Evolutionary conservation across 2,797 vertebrate genomes (phyloP), one percentile per base, ranked within the genome.

Genomic region (Mastacembelus armatus): DNA sequence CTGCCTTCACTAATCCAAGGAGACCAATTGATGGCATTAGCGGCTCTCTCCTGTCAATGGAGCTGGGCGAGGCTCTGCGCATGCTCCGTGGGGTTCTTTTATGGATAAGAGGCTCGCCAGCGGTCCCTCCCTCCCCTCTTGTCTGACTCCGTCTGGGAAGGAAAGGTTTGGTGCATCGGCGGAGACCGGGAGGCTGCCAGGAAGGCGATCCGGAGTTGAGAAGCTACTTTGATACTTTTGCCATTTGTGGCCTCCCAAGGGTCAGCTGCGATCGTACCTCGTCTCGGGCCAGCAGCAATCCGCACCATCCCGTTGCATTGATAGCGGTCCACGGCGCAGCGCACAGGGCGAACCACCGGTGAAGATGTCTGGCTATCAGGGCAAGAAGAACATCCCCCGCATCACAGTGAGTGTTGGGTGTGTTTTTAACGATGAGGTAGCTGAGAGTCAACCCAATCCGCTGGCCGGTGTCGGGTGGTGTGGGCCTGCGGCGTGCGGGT

Each of bases 311-410:
- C 58, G 72, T 68, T 68, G 62, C 75, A 81, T 71, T 59, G 72
- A 81, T 83, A 82, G 83, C 88, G 80, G 84, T 86, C 71, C 68
- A 74, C 69, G 71, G 84, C 78, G 86, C 74, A 84, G 80, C 72
- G 75, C 74, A 58, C 64, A 51, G n/a, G n/a, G 63, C 36, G 61
- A 80, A 71, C 11, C 66, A 84, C 70, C 80, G 71, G 84, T 42
- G 81, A 93, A 92, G 81, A 98, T 99, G 97, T 99, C 97, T 85
- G 94, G 94, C 75, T 99, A 98, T 60, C 97, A 99, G 92, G 97
- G 97, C 88, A 99, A 98, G 95, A 99, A 99, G 93, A 99, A 99
- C 80, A 99, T 99, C 63, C 97, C 97, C 45, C 97, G 96, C 90
- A 98, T 98, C 92, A 98, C 97, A 90, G 97, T 99, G 94, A 98